A percentile compares a stretch with the other conserved stretches of the same genome.
These are phyloP conservation scores for Eueremaeus valkanovi DNA, from an alignment of 2,888 invertebrate species.

Conservation along the genomic window DNA sequence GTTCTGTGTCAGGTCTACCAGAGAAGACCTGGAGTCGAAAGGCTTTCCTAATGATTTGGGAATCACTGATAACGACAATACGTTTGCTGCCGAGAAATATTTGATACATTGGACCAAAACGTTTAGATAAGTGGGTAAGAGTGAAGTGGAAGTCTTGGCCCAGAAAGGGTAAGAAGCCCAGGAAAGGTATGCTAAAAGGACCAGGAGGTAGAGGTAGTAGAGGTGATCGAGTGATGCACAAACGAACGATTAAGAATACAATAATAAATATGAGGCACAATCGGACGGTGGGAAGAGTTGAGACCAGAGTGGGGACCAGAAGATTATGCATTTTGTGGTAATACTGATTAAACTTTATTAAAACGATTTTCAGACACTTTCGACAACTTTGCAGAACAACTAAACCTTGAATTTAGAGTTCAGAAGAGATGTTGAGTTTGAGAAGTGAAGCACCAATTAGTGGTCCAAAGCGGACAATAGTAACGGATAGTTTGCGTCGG, in stretches of 20 bases:
- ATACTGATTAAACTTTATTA: neutral
- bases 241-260: conserved; percentile 19
- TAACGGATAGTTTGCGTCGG: conserved; percentile 16
- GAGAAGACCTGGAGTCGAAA: conserved; percentile 82
- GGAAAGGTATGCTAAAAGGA: conserved; percentile 77
- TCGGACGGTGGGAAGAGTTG: conserved; percentile 29
- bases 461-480: conserved; percentile 33
- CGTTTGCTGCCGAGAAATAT: conserved; percentile 74
- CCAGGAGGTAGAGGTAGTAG: conserved; percentile 67
- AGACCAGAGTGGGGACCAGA: conserved; percentile 42
- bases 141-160: conserved; percentile 68
- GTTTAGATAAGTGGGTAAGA: conserved; percentile 69
- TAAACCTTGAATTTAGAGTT: neutral
- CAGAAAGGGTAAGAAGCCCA: conserved; percentile 77
- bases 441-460: conserved; percentile 15
- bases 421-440: neutral
- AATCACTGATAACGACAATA: conserved; percentile 79
- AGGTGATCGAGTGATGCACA: neutral
- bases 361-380: neutral
- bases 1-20: conserved; percentile 77
- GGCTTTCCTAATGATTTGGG: conserved; percentile 76
- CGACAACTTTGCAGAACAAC: neutral
- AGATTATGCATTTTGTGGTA: conserved; percentile 8
- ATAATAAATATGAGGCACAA: conserved; percentile 35
- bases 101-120: conserved; percentile 76